Percentiles rank a stretch among this genome's conserved stretches.
phyloP scores from a whole-genome alignment of 2,797 vertebrate species.

The Eulemur coronatus region DNA sequence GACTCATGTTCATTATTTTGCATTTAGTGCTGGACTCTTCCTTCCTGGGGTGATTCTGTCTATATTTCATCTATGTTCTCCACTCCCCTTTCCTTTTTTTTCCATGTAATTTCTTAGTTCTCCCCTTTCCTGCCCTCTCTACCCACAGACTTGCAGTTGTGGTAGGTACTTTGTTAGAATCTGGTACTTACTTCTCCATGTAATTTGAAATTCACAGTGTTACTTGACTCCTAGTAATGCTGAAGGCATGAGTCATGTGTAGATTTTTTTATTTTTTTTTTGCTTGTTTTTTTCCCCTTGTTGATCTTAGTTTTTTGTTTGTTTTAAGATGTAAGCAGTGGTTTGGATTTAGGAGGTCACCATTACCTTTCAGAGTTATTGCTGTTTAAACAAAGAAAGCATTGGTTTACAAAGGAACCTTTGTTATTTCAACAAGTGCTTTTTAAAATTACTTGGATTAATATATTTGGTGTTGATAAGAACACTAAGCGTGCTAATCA shows the following conservation, averaged over 20 bases:
- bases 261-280: background rate
- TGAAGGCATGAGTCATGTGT: background rate
- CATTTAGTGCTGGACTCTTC: background rate
- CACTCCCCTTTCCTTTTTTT: background rate
- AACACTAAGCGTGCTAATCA: background rate
- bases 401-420: slow-evolving; percentile 35
- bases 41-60: background rate
- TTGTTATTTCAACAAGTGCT: slow-evolving; percentile 44
- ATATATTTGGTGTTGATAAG: slow-evolving; percentile 4
- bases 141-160: background rate
- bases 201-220: background rate
- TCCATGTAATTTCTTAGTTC: background rate
- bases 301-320: background rate
- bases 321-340: background rate
- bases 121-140: background rate
- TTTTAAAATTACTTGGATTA: slow-evolving; percentile 40
- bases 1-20: background rate
- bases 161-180: background rate
- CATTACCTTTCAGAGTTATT: background rate
- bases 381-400: slow-evolving; percentile 31
- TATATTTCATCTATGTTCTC: background rate
- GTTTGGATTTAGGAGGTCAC: slow-evolving; percentile 27
- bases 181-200: background rate
- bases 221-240: background rate
- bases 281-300: background rate